Percentiles rank a stretch among this genome's conserved stretches.
These are phyloP conservation scores for Rhagologus leucostigma DNA, from an alignment of 2,113 vertebrate genomes.

Conservation along the genomic window DNA sequence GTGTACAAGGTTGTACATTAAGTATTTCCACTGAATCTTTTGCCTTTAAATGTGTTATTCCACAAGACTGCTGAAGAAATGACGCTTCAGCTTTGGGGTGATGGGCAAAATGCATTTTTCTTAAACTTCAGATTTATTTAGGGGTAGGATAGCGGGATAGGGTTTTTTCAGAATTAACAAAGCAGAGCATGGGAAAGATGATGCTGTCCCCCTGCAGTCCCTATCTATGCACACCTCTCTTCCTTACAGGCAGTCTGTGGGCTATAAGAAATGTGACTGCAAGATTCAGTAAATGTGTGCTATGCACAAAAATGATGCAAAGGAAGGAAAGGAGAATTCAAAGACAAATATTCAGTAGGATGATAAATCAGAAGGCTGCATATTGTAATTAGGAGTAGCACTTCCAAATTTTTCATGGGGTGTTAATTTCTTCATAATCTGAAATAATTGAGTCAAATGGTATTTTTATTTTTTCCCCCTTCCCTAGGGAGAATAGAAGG, in stretches of 20 bases:
- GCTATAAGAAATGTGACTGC: background rate
- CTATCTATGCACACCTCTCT: background rate
- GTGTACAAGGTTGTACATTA: background rate
- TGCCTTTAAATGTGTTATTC: background rate
- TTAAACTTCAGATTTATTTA: background rate
- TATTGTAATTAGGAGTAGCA: slow-evolving; percentile 5
- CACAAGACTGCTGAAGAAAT: background rate
- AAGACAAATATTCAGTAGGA: background rate
- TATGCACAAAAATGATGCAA: background rate
- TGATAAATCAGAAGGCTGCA: background rate
- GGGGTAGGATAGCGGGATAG: background rate
- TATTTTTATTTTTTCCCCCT: background rate
- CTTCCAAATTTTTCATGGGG: slow-evolving; percentile 8
- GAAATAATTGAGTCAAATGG: background rate
- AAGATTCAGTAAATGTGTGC: background rate
- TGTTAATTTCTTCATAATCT: slow-evolving; percentile 39
- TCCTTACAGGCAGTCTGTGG: background rate
- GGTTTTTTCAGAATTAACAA: background rate
- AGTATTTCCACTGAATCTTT: background rate
- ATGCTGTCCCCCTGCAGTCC: background rate
- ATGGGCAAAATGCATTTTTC: background rate
- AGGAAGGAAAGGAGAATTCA: slow-evolving; percentile 43
- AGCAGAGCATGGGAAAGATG: background rate
- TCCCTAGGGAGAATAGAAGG: background rate
- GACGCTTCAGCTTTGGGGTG: background rate